Base-by-base conservation (phyloP, 2,113 vertebrate species). In the Ictalurus punctatus region DNA sequence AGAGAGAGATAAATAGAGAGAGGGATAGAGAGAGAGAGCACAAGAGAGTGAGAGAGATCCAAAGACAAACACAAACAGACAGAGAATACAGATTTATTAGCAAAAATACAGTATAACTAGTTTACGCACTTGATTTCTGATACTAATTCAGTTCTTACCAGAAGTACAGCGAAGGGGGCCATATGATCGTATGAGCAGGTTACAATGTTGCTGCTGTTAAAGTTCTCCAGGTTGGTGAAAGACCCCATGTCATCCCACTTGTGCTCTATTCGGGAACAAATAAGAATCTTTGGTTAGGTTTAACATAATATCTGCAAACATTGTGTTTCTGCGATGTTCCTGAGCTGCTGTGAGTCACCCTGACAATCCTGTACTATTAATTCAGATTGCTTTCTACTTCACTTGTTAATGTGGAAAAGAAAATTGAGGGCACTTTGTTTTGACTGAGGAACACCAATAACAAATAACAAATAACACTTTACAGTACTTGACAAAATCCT, bases 161-260 rank as follows among this genome's bases (percentile, higher is more conserved):
- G 9, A 16, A 95, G 87, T 56, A 95, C 90, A 5, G 94, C 91
- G 59, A 95, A 95, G 0, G 94, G 90, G 34, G 94, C 95, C 2
- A 92, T 30, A 21, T 95, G 95, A 85, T 91, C 0, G 80, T 93
- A 95, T 2, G 2, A 10, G 79, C 95, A 95, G 1, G 17, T 74
- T 17, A 94, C 30, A n/a, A n/a, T 0, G 0, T 3, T 58, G n/a
- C 37, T 0, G 12, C 0, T 23, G 1, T 52, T 52, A 52, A 52
- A 52, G 48, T 4, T 3, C 3, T 10, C 21, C 0, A 0, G 12
- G 3, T 4, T 67, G 19, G 67, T 86, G 0, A 2, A 2, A 79
- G 56, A 82, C 5, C 74, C 88, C 54, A 30, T 23, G 54, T 16
- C 14, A 56, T 14, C 14, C 54, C 54, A 56, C 12, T 14, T 16